Conservation (phyloP, 2,888 invertebrate genomes). For the Lithophane leautieri region DNA sequence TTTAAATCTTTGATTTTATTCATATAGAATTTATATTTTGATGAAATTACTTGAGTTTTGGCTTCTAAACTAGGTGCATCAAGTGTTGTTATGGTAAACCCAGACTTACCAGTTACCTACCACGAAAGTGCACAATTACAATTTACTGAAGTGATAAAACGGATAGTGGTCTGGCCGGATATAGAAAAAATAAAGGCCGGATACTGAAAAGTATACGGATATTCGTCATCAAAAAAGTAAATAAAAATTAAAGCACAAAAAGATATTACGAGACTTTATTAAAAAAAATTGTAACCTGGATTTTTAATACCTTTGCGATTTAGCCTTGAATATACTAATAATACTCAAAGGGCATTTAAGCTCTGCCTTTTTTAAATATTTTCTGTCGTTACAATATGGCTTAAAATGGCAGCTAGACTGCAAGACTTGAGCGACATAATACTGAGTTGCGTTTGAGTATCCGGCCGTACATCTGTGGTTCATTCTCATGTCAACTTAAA, state of each 20-base stretch:
- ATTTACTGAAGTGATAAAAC: background rate
- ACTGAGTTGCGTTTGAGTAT: background rate
- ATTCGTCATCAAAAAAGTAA: no score
- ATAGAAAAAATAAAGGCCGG: background rate
- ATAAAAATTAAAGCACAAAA: no score
- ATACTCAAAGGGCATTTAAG: background rate
- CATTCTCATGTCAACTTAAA: background rate
- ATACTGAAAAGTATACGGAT: background rate
- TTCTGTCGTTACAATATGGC: conserved; percentile 72
- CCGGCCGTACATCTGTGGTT: background rate
- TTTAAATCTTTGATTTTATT: no score
- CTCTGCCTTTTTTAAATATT: conserved; percentile 14
- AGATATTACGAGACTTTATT: no score
- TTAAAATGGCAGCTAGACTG: background rate
- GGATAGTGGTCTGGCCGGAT: background rate
- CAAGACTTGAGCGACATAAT: background rate
- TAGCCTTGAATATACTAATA: background rate
- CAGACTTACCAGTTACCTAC: background rate
- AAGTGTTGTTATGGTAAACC: background rate
- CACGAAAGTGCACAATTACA: background rate
- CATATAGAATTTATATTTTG: background rate
- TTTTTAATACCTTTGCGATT: background rate
- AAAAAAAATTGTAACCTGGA: no score
- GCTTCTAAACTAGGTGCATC: background rate
- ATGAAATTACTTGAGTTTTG: background rate